These are phyloP conservation scores for Oscheius sp. DNA, from an alignment of 2,888 invertebrate genomes.

Conservation along the genomic window DNA sequence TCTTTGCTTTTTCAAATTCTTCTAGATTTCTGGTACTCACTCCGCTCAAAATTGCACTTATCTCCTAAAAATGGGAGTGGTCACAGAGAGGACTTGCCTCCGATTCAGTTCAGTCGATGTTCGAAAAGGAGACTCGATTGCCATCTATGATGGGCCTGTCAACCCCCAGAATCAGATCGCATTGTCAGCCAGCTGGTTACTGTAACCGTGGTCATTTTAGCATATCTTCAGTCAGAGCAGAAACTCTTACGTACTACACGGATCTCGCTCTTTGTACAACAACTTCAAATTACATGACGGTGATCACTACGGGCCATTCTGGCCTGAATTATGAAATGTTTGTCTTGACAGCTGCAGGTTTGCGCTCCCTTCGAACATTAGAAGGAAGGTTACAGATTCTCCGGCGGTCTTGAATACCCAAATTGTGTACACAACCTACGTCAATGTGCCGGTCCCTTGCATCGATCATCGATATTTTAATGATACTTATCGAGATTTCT, in stretches of 20 bases:
- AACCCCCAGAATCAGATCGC: background rate
- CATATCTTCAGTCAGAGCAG: too few species aligned
- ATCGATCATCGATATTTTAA: too few species aligned
- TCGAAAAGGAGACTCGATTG: background rate
- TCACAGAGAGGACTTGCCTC: background rate
- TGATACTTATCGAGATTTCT: too few species aligned
- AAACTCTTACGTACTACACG: too few species aligned
- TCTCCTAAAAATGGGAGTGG: background rate
- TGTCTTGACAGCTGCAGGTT: background rate
- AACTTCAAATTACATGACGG: background rate
- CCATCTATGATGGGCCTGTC: background rate
- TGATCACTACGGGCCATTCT: background rate
- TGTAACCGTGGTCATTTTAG: background rate
- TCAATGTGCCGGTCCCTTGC: too few species aligned
- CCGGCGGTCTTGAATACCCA: too few species aligned
- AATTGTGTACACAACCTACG: too few species aligned
- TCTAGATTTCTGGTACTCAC: background rate
- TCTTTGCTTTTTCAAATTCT: background rate
- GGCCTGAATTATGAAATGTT: background rate
- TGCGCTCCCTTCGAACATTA: too few species aligned
- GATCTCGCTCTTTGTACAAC: background rate
- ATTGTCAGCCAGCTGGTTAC: background rate
- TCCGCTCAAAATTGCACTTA: background rate
- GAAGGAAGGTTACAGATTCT: too few species aligned
- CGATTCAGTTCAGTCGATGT: background rate